These are phyloP conservation scores for Steinernema carpocapsae DNA, from an alignment of 2,888 invertebrate species.

Conservation along the genomic window DNA sequence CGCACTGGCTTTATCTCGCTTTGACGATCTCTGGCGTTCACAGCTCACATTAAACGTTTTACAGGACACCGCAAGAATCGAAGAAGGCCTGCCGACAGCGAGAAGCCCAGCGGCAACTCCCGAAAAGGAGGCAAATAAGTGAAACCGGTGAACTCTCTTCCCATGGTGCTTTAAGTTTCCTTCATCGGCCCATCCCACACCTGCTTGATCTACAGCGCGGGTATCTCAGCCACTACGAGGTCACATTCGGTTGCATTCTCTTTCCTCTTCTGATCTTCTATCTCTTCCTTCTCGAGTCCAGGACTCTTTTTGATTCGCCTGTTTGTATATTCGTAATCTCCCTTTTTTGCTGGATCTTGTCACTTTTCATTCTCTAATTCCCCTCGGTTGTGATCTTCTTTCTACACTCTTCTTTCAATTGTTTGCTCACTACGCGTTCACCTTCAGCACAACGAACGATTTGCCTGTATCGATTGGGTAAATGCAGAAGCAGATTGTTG, in stretches of 20 bases:
- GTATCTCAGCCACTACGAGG: slow-evolving; percentile 27
- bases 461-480: slow-evolving; percentile 10
- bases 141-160: slow-evolving; percentile 10
- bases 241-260: slow-evolving; percentile 33
- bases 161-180: slow-evolving; percentile 23
- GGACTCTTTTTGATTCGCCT: slow-evolving; percentile 13
- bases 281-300: not conserved
- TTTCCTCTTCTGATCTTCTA: slow-evolving; percentile 1
- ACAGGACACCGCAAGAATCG: slow-evolving; percentile 20
- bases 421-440: slow-evolving; percentile 4
- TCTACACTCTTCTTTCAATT: slow-evolving; percentile 23
- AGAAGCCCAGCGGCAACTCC: slow-evolving; percentile 12
- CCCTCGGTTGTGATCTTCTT: slow-evolving; percentile 27
- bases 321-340: slow-evolving; percentile 26
- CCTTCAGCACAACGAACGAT: slow-evolving; percentile 26
- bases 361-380: slow-evolving; percentile 25
- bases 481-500: slow-evolving; percentile 9
- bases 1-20: not conserved
- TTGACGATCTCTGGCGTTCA: not conserved
- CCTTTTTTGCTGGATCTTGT: slow-evolving; percentile 20
- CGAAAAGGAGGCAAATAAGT: not conserved
- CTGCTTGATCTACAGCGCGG: slow-evolving; percentile 30
- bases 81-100: slow-evolving; percentile 27
- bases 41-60: not conserved
- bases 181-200: not conserved